Evolutionary conservation across 2,797 vertebrate species (phyloP), one percentile per base, ranked within the genome.

Genomic region (Gallinago solitaria): DNA sequence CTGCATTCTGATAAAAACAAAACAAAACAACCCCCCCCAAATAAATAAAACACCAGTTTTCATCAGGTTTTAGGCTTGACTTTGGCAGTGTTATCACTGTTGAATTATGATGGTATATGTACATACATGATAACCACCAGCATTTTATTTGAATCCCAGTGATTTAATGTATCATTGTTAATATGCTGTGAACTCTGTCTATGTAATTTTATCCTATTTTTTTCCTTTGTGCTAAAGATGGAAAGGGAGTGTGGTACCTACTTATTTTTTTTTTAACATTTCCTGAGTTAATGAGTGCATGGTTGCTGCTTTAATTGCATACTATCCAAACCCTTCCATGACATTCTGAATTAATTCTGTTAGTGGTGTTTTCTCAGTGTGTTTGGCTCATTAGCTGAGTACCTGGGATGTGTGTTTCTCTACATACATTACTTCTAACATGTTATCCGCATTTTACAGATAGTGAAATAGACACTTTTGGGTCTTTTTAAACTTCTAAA

Each of bases 261-360:
- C 67, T 79, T 54, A 24, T 23, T 47, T 21, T 92, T 65, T 8
- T 21, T 79, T 56, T 67, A 53, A 48, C 43, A 24, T 85, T 87
- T 73, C 67, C 47, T 50, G 1, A 51, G 32, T 69, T 78, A 21
- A 15, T 0, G 0, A 60, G 32, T 24, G 11, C 32, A 20, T 47
- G 45, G 18, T 30, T 75, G 54, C 53, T 84, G 65, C 74, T 80
- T 74, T 92, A 61, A 59, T 32, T 65, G 27, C 54, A 9, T 43
- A 6, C 17, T 45, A 16, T 64, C 28, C 77, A 67, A 67, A 48
- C 61, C 48, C 11, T 91, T 74, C 64, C 27, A 1, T 80, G 64
- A 12, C 20, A 10, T 60, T 64, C 28, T 60, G 61, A 48, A 41
- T 41, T 33, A 80, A 19, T 87, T 81, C 28, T 41, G 43, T 47